Evolutionary conservation across 2,113 vertebrate species (phyloP).

Genomic region (Baryphthengus martii): DNA sequence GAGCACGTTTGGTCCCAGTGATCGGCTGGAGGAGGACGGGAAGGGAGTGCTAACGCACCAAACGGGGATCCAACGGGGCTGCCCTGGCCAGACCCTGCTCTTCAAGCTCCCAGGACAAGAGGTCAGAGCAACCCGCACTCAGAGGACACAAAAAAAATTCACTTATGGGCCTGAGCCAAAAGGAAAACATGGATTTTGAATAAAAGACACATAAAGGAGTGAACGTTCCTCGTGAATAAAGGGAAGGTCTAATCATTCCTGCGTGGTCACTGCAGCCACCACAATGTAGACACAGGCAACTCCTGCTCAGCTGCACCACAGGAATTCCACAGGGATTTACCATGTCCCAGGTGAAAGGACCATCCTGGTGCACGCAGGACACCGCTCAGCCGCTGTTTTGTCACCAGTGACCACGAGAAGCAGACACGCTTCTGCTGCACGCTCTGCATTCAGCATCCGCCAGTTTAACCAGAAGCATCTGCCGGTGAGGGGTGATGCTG

Average conservation of each 20-base stretch:
- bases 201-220: not conserved
- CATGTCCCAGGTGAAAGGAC: not conserved
- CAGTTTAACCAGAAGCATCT: not conserved
- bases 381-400: not conserved
- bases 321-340: not conserved
- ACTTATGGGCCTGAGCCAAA: not conserved
- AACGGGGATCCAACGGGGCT: not conserved
- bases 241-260: not conserved
- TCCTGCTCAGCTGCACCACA: not conserved
- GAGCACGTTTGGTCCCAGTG: not conserved
- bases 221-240: not conserved
- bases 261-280: not conserved
- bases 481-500: not conserved
- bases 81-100: not conserved
- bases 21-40: not conserved
- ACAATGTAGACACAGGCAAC: not conserved
- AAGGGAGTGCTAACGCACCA: not conserved
- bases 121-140: not conserved
- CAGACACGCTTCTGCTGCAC: rapidly evolving
- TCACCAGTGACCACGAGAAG: not conserved
- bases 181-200: not conserved
- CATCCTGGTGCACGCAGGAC: not conserved
- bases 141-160: not conserved
- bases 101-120: not conserved
- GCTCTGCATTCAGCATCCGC: not conserved